phyloP scores from a whole-genome alignment of 2,113 vertebrate genomes.

The Hemiprocne comata region DNA sequence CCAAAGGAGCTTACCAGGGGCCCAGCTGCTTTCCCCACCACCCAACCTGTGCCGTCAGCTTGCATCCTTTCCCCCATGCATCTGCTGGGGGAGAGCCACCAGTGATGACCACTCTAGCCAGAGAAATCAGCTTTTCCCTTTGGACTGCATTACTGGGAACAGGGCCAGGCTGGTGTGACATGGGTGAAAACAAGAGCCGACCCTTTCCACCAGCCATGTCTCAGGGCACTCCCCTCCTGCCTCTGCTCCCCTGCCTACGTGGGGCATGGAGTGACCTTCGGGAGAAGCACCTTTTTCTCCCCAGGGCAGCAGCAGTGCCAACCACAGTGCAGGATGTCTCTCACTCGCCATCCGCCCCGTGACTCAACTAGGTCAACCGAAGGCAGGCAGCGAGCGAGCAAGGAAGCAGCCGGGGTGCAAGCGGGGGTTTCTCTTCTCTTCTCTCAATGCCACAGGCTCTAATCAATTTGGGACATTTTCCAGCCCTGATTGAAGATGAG shows the following conservation, averaged over 20 bases:
- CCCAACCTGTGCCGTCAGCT: not conserved
- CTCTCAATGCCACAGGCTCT: not conserved
- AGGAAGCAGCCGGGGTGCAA: not conserved
- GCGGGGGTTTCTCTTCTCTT: not conserved
- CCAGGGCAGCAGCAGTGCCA: not conserved
- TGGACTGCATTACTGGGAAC: not conserved
- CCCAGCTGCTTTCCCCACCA: not conserved
- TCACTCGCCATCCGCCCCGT: not conserved
- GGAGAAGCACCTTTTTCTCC: slow-evolving; percentile 18
- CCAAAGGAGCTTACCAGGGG: not conserved
- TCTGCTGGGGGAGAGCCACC: not conserved
- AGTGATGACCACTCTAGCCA: fast-evolving
- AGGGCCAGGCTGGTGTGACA: not conserved
- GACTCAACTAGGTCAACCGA: slow-evolving; percentile 66
- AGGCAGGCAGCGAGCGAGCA: not conserved
- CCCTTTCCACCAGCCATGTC: not conserved
- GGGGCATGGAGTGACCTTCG: not conserved
- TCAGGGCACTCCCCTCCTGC: fast-evolving
- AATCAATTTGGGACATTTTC: not conserved
- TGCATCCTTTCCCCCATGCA: not conserved
- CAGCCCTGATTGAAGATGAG: not conserved
- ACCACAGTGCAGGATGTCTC: slow-evolving; percentile 38
- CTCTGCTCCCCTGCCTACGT: fast-evolving
- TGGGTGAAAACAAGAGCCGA: fast-evolving
- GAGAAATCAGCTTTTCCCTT: not conserved